Conservation (phyloP, 2,113 vertebrate genomes). For the Thymallus thymallus region DNA sequence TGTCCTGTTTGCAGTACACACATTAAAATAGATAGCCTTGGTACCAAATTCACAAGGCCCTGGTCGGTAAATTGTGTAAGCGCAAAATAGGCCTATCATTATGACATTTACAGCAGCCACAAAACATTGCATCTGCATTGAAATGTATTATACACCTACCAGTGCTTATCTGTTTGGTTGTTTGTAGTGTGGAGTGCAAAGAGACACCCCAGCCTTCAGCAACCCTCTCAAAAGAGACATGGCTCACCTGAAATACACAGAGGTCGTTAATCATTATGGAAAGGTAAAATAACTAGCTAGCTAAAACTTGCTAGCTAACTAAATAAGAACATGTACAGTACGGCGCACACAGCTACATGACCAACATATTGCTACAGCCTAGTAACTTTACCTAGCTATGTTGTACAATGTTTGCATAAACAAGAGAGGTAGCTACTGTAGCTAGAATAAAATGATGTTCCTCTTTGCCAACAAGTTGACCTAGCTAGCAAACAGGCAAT, state of each 20-base stretch:
- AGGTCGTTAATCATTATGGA: background rate
- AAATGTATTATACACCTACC: slow-evolving; percentile 36
- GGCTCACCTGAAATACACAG: background rate
- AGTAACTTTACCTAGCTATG: background rate
- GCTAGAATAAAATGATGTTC: background rate
- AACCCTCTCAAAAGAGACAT: slow-evolving; percentile 61
- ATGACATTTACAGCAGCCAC: too few relatives aligned
- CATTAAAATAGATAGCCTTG: background rate
- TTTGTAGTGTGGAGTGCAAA: slow-evolving; percentile 51
- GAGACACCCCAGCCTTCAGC: slow-evolving; percentile 50
- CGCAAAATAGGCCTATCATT: too few relatives aligned
- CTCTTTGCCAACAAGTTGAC: background rate
- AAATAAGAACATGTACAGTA: background rate
- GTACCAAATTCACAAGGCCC: background rate
- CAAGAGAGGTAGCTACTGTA: background rate
- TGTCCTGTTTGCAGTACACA: too few relatives aligned
- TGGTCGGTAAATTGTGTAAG: too few relatives aligned
- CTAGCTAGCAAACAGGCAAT: background rate
- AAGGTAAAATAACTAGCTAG: background rate
- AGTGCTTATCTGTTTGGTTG: slow-evolving; percentile 53
- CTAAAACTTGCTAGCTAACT: background rate
- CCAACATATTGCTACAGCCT: background rate
- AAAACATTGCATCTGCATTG: too few relatives aligned
- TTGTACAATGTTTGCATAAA: background rate
- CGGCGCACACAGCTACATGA: background rate